A percentile compares a stretch with the other conserved stretches of the same genome.
Conservation (phyloP, 2,797 vertebrate species). For the Leptatherina wallacei region DNA sequence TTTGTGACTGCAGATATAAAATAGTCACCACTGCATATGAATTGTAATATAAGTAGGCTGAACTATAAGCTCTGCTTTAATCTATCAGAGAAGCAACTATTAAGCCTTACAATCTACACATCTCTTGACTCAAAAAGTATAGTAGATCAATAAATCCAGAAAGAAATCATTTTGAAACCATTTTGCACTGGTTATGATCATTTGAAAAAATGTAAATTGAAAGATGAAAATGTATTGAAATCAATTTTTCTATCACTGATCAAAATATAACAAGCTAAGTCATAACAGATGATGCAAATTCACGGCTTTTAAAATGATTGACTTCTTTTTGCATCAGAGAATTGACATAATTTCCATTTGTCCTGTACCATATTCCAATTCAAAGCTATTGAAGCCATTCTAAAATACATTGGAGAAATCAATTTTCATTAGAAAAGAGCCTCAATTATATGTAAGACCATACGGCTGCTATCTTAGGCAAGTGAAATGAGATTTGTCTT, state of each 20-base stretch:
- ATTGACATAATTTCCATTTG: conserved; percentile 14
- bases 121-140: not conserved
- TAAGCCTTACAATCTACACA: not conserved
- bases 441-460: conserved; percentile 9
- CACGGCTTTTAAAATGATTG: not conserved
- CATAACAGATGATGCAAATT: not conserved
- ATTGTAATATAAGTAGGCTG: not conserved
- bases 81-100: not conserved
- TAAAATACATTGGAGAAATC: conserved; percentile 13
- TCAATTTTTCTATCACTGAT: not conserved
- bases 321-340: not conserved
- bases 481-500: conserved; percentile 8
- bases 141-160: too few species aligned
- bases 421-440: not conserved
- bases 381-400: conserved; percentile 13
- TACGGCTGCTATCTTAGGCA: conserved; percentile 19
- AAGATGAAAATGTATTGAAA: not conserved
- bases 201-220: not conserved
- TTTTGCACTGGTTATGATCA: too few species aligned
- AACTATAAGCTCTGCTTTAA: not conserved
- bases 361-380: not conserved
- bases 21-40: too few species aligned
- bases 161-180: too few species aligned
- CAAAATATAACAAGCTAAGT: not conserved
- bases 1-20: too few species aligned